A percentile compares a stretch with the other conserved stretches of the same genome.
Evolutionary conservation across 2,113 vertebrate genomes (phyloP).

Genomic region (Acrocephalus kingi): DNA sequence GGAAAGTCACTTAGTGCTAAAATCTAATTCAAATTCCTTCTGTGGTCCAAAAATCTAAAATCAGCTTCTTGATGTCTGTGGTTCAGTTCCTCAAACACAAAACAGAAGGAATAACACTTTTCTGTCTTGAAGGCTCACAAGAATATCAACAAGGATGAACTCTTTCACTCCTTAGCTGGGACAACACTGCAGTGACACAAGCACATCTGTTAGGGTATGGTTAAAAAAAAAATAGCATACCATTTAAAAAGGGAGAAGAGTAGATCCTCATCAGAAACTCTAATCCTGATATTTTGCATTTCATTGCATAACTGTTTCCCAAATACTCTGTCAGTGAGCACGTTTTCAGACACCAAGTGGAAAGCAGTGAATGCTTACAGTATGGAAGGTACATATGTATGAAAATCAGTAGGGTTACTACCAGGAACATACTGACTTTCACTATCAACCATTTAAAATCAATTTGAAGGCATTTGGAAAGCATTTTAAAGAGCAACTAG

Average conservation of each 20-base stretch:
- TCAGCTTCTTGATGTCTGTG: not conserved
- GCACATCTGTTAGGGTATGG: not conserved
- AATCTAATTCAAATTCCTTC: not conserved
- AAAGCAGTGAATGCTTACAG: not conserved
- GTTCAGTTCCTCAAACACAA: not conserved
- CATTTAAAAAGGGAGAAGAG: not conserved
- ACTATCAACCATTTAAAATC: constrained; percentile 77
- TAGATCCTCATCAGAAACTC: not conserved
- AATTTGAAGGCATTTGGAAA: constrained; percentile 79
- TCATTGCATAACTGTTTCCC: not conserved
- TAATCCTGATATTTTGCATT: not conserved
- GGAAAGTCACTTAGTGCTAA: not conserved
- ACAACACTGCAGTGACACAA: not conserved
- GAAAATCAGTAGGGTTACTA: constrained; percentile 47
- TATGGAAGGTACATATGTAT: constrained; percentile 5
- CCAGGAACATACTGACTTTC: constrained; percentile 59
- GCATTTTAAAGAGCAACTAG: constrained; percentile 80
- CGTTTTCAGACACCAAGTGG: not conserved
- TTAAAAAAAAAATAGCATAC: not conserved
- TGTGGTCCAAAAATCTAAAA: not conserved
- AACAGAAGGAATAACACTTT: not conserved
- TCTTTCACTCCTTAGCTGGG: not conserved
- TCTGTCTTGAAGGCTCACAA: not conserved
- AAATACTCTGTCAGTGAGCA: not conserved
- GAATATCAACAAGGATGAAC: not conserved